phyloP scores from a whole-genome alignment of 2,113 vertebrate species.

The Mellivora capensis region DNA sequence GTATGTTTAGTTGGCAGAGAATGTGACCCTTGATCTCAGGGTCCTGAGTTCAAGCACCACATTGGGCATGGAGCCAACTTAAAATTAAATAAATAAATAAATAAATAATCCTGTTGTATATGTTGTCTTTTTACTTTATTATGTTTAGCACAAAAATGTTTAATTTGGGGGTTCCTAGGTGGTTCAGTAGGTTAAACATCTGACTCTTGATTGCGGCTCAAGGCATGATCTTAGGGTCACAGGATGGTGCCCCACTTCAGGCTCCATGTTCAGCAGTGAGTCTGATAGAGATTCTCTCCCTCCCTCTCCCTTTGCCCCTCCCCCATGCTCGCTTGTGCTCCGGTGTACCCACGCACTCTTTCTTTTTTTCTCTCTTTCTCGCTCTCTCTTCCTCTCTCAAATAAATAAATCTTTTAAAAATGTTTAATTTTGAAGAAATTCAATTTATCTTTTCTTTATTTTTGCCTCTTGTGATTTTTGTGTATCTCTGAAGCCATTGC shows the following conservation, averaged over 20 bases:
- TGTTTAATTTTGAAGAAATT: background rate
- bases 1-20: background rate
- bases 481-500: background rate
- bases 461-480: background rate
- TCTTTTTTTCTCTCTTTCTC: background rate
- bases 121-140: background rate
- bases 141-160: background rate
- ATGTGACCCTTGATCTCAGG: background rate
- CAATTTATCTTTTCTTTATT: background rate
- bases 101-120: background rate
- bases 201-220: background rate
- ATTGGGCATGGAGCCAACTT: background rate
- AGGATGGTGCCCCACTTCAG: background rate
- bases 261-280: background rate
- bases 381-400: background rate
- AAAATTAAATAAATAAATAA: background rate
- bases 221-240: background rate
- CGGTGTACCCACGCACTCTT: rapidly evolving
- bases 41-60: background rate
- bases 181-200: background rate
- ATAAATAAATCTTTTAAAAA: background rate
- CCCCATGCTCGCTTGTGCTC: background rate
- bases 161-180: background rate
- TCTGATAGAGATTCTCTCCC: background rate
- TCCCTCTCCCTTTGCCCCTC: background rate